Conservation (phyloP, 1,140 invertebrate genomes). For the Sitobion miscanthi region DNA sequence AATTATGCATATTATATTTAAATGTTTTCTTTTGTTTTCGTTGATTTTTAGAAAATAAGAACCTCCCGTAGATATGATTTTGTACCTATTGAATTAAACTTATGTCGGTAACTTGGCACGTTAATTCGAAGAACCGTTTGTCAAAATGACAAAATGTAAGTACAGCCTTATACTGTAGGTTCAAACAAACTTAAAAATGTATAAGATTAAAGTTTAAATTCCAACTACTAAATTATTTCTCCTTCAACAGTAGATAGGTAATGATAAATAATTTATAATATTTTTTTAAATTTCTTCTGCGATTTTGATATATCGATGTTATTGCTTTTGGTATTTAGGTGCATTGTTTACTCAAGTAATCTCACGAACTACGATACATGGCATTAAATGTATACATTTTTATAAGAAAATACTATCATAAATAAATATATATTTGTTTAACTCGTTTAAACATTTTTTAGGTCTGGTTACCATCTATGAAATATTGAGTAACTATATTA, state of each 20-base stretch:
- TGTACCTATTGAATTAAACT: neutral
- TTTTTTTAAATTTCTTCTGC: neutral
- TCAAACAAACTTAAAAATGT: neutral
- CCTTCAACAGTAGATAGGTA: neutral
- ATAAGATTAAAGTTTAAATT: neutral
- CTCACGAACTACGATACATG: neutral
- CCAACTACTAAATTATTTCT: neutral
- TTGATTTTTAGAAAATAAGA: neutral
- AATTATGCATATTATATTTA: neutral
- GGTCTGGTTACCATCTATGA: neutral
- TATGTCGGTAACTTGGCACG: neutral
- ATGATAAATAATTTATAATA: neutral
- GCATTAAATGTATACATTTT: neutral
- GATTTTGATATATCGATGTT: neutral
- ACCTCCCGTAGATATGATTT: neutral
- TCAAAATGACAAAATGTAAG: neutral
- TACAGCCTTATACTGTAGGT: too few relatives aligned
- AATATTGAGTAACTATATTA: neutral
- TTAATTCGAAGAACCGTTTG: neutral
- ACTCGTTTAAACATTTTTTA: neutral
- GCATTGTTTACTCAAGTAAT: neutral
- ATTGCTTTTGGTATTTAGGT: neutral
- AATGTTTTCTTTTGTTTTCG: neutral
- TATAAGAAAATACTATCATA: neutral
- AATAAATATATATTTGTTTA: constrained; percentile 16